Percentiles rank a stretch among this genome's conserved stretches.
phyloP scores from a whole-genome alignment of 1,140 invertebrate species.

The Zophobas morio region DNA sequence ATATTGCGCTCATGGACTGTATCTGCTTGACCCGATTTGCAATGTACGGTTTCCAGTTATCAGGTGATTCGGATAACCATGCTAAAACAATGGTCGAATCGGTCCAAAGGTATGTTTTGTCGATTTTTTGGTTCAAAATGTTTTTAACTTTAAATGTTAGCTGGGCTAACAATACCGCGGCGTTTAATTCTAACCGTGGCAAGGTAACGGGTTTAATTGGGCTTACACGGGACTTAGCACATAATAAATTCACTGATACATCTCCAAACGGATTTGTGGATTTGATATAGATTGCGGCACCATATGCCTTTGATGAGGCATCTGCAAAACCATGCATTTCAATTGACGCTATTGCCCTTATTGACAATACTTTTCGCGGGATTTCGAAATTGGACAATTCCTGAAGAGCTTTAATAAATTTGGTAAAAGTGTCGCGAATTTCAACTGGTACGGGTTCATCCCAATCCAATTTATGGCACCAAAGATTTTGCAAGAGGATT shows the following conservation, averaged over 20 bases:
- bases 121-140: no score
- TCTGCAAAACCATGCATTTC: background rate
- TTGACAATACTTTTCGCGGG: background rate
- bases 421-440: background rate
- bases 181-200: no score
- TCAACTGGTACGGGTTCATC: conserved; percentile 55
- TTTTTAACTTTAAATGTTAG: no score
- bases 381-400: background rate
- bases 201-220: no score
- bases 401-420: background rate
- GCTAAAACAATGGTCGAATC: no score
- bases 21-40: no score
- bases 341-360: background rate
- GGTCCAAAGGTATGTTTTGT: no score
- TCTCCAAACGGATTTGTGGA: background rate
- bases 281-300: background rate
- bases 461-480: conserved; percentile 58
- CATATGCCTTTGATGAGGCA: background rate
- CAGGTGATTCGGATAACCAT: no score
- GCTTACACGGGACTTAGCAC: no score
- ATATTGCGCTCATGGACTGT: no score
- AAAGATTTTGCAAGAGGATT: conserved; percentile 60
- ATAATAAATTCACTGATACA: background rate
- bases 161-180: no score
- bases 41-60: no score